Evolutionary conservation across 2,797 vertebrate species (phyloP).

Genomic region (Channa striata): DNA sequence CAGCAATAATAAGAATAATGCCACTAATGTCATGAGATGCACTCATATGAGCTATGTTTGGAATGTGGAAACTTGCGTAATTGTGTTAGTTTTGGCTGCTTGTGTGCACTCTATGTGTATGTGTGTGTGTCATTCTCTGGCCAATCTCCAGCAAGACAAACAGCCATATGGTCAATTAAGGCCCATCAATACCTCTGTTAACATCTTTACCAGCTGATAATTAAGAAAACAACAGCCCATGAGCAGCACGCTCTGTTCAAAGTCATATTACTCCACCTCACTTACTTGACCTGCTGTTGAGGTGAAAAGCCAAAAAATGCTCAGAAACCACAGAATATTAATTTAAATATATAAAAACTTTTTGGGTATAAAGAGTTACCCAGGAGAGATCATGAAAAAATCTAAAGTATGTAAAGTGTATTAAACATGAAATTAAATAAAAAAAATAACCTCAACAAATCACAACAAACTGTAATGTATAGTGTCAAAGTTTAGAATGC

Average conservation of each 20-base stretch:
- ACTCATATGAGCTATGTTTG: constrained; percentile 52
- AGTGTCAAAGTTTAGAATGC: too few relatives aligned
- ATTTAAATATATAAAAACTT: too few relatives aligned
- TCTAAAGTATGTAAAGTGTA: too few relatives aligned
- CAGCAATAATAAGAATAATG: constrained; percentile 51
- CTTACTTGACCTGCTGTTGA: constrained; percentile 27
- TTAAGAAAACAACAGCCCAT: constrained; percentile 75
- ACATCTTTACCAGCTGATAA: constrained; percentile 77
- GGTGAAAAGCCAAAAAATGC: background rate
- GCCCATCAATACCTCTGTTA: constrained; percentile 79
- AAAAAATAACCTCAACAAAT: too few relatives aligned
- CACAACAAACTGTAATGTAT: too few relatives aligned
- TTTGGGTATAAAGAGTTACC: too few relatives aligned
- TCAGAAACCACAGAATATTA: too few relatives aligned
- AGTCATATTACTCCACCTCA: constrained; percentile 38
- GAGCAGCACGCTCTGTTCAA: constrained; percentile 54
- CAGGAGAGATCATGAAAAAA: too few relatives aligned
- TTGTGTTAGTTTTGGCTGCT: constrained; percentile 30
- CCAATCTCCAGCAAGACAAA: constrained; percentile 69
- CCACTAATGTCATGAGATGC: constrained; percentile 53
- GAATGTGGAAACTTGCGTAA: constrained; percentile 49
- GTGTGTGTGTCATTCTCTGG: constrained; percentile 47
- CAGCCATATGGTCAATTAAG: constrained; percentile 83
- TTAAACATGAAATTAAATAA: too few relatives aligned
- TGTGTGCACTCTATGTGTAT: constrained; percentile 33